phyloP scores from a whole-genome alignment of 92 coral and sea anemone species.

The Phenganax stokvisi region DNA sequence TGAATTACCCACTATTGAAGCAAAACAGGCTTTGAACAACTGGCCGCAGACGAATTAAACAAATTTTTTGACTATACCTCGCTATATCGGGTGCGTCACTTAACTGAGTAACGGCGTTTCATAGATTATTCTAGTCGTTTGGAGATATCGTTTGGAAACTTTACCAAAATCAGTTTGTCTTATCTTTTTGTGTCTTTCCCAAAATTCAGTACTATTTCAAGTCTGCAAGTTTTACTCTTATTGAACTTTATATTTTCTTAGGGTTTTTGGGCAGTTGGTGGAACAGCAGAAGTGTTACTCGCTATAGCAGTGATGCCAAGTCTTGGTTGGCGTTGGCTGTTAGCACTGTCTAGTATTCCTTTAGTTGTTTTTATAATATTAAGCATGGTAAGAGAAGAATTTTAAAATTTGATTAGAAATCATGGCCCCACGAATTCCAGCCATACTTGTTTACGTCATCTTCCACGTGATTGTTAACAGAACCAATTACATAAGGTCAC shows the following conservation, averaged over 20 bases:
- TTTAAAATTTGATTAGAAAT: too few relatives aligned
- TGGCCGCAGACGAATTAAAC: too few relatives aligned
- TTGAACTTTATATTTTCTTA: conserved; percentile 1
- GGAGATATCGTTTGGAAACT: neutral
- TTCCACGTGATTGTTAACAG: too few relatives aligned
- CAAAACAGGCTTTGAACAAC: too few relatives aligned
- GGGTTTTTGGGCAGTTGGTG: conserved; percentile 87
- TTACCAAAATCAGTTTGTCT: neutral
- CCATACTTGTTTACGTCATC: too few relatives aligned
- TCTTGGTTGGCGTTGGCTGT: conserved; percentile 93
- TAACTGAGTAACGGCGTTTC: too few relatives aligned
- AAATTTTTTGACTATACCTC: too few relatives aligned
- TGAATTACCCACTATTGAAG: too few relatives aligned
- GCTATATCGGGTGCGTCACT: too few relatives aligned
- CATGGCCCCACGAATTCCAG: too few relatives aligned
- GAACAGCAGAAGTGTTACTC: conserved; percentile 69
- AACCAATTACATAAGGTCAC: too few relatives aligned
- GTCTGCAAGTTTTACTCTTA: neutral
- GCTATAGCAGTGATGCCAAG: conserved; percentile 86
- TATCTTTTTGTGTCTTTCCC: neutral
- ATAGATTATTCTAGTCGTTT: too few relatives aligned
- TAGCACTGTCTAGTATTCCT: conserved; percentile 69
- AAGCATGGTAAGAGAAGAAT: conserved; percentile 49
- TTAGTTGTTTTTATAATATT: conserved; percentile 56
- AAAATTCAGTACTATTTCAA: neutral